phyloP scores from a whole-genome alignment of 1,140 invertebrate species.

The Temnothorax nylanderi region DNA sequence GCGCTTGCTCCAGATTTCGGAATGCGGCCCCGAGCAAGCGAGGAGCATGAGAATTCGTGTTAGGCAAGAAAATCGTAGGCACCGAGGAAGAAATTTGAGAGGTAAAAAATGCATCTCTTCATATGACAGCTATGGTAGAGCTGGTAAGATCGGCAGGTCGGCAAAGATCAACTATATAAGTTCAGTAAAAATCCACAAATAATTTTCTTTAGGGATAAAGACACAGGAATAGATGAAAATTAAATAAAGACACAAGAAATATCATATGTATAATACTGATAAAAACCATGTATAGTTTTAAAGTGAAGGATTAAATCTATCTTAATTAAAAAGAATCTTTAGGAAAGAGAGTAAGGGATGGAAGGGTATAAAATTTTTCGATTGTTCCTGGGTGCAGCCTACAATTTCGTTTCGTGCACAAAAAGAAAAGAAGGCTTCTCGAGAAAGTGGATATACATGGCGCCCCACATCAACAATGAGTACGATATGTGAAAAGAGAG shows the following conservation, averaged over 20 bases:
- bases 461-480: conserved; percentile 71
- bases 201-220: neutral
- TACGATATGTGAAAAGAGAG: conserved; percentile 70
- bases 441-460: conserved; percentile 55
- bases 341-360: neutral
- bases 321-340: neutral
- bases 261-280: neutral
- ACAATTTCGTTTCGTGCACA: neutral
- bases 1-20: conserved; percentile 80
- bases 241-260: neutral
- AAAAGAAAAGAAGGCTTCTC: conserved; percentile 23
- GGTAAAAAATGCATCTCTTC: neutral
- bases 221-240: neutral
- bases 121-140: neutral
- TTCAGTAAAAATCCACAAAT: neutral
- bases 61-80: conserved; percentile 3
- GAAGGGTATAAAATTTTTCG: neutral
- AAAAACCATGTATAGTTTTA: neutral
- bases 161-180: neutral
- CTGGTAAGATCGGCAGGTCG: neutral
- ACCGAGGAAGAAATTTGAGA: conserved; percentile 9
- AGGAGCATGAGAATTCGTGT: conserved; percentile 1
- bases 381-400: neutral
- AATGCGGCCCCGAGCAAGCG: conserved; percentile 73
- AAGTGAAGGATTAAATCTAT: neutral